A percentile compares a stretch with the other conserved stretches of the same genome.
These are phyloP conservation scores for Elysia crispata DNA, from an alignment of 2,888 invertebrate species.

Conservation along the genomic window DNA sequence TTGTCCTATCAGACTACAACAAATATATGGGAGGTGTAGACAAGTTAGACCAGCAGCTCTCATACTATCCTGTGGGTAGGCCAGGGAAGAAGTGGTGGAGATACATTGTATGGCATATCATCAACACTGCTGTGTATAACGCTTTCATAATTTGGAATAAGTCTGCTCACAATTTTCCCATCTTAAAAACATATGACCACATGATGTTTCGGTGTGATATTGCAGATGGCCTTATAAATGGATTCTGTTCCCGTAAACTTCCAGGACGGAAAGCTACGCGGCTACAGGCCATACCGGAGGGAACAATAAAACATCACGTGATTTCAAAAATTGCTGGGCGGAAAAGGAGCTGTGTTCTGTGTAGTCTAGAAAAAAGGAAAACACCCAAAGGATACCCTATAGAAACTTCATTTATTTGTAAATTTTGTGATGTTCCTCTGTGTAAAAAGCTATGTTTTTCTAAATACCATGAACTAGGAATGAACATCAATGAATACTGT, in stretches of 20 bases:
- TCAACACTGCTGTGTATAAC: not conserved
- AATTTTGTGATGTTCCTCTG: too few species aligned
- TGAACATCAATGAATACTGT: too few species aligned
- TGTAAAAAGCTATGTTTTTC: too few species aligned
- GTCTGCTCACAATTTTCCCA: not conserved
- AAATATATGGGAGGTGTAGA: too few species aligned
- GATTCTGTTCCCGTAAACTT: slow-evolving; percentile 4
- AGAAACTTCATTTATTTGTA: too few species aligned
- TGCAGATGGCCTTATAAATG: slow-evolving; percentile 3
- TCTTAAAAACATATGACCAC: slow-evolving; percentile 11
- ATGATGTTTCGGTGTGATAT: slow-evolving; percentile 11
- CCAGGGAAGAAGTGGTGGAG: too few species aligned
- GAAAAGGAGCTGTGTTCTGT: not conserved
- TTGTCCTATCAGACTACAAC: too few species aligned
- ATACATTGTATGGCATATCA: slow-evolving; percentile 2
- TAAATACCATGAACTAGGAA: too few species aligned
- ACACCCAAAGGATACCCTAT: slow-evolving; percentile 1
- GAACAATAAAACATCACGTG: not conserved
- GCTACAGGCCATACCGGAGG: not conserved
- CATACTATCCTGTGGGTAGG: too few species aligned
- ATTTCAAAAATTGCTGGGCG: not conserved
- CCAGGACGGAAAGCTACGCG: not conserved
- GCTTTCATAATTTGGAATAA: slow-evolving; percentile 6
- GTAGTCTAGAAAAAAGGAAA: not conserved
- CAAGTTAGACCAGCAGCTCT: too few species aligned